Evolutionary conservation across 2,888 invertebrate genomes (phyloP).

Genomic region (Parnassius glacialis): DNA sequence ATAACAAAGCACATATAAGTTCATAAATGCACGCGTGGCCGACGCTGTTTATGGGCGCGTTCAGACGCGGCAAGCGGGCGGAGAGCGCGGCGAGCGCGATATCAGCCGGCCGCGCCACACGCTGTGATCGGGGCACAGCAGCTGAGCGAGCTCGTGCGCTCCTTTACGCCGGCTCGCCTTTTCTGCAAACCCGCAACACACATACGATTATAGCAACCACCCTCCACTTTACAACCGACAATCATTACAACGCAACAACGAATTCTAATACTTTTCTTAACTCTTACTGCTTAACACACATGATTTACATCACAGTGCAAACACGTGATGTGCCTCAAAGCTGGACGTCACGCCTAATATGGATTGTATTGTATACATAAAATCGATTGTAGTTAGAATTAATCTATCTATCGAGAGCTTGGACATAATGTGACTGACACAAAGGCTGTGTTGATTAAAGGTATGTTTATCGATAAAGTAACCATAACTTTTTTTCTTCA

Average conservation of each 20-base stretch:
- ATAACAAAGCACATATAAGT: constrained; percentile 43
- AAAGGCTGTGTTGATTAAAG: too few species aligned
- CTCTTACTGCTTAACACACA: too few species aligned
- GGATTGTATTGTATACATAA: too few species aligned
- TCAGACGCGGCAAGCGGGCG: constrained; percentile 67
- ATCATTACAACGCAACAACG: too few species aligned
- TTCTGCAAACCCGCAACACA: constrained; percentile 48
- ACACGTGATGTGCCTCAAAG: neutral
- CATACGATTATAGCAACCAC: neutral
- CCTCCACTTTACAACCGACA: neutral
- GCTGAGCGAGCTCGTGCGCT: constrained; percentile 36
- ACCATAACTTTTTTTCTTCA: too few species aligned
- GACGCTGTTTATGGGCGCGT: constrained; percentile 32
- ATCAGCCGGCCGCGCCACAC: constrained; percentile 66
- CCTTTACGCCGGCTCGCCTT: constrained; percentile 59
- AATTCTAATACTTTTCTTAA: too few species aligned
- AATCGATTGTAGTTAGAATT: too few species aligned
- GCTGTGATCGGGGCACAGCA: constrained; percentile 31
- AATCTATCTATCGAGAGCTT: too few species aligned
- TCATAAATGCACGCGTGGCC: constrained; percentile 38
- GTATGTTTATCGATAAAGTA: too few species aligned
- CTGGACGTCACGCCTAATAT: neutral
- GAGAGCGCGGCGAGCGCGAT: constrained; percentile 66
- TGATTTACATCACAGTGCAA: neutral
- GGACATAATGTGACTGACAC: too few species aligned